Evolutionary conservation across 2,113 vertebrate genomes (phyloP).

Genomic region (Potamarius usumacintae): DNA sequence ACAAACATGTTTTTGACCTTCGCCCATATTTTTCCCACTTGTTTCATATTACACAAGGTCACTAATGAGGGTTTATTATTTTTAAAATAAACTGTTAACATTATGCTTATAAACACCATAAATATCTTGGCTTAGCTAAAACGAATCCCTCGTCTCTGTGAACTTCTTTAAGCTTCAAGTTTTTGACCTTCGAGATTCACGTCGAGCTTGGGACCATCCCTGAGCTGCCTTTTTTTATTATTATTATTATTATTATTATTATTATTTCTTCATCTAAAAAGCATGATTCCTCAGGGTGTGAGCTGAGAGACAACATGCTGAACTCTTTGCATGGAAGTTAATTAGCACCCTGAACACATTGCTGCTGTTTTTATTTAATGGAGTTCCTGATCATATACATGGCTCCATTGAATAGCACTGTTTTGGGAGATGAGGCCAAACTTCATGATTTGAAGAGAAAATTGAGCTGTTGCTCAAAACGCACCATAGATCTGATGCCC

Average conservation of each 20-base stretch:
- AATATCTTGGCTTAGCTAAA: neutral
- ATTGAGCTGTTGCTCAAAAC: neutral
- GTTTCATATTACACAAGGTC: conserved; percentile 52
- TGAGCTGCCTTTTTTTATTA: neutral
- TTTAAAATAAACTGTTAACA: neutral
- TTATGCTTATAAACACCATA: conserved; percentile 2
- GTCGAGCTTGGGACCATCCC: neutral
- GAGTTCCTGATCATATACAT: neutral
- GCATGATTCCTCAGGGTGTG: neutral
- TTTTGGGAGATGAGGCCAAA: neutral
- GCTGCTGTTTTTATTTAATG: neutral
- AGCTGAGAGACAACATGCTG: neutral
- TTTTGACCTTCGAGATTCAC: neutral
- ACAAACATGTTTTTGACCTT: conserved; percentile 12
- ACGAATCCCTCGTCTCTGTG: neutral
- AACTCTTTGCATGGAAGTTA: neutral
- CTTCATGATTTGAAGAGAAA: neutral
- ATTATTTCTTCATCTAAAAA: neutral
- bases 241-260: no score
- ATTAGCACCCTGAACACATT: neutral
- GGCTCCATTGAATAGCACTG: no score
- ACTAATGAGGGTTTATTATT: conserved; percentile 38
- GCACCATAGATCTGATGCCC: neutral
- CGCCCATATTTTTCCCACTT: conserved; percentile 31
- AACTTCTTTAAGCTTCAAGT: neutral